Evolutionary conservation across 2,797 vertebrate species (phyloP), one percentile per base, ranked within the genome.

Genomic region (Huso huso): DNA sequence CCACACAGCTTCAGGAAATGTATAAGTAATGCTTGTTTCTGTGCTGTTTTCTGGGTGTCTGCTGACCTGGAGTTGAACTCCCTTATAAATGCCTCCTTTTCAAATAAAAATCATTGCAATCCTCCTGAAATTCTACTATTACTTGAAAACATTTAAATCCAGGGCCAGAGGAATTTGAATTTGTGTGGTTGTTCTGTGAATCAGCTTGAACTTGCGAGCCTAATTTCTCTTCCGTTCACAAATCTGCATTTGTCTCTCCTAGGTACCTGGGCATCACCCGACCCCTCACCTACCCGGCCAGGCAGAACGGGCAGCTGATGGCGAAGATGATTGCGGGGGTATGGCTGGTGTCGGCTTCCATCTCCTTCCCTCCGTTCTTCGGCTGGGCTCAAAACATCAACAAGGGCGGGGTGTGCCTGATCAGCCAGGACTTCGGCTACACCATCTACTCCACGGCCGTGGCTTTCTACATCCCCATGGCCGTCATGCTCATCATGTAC

Each of bases 401-500:
- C 80, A 82, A 80, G 8, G 87, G 74, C 49, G 87, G 84, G 0
- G 86, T 91, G 78, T 91, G 90, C 79, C 88, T 91, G 77, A 91
- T 91, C 74, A 91, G 90, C 81, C 90, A 91, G 75, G 89, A 90
- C 79, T 84, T 91, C 75, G 79, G 89, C 73, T 91, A 91, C 81
- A 91, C 90, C 77, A 88, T 91, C 80, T 91, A 91, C 66, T 90
- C 88, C 75, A 91, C 90, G 53, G 89, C 88, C 0, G 86, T 90
- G 77, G 89, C 89, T 79, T 90, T 91, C 82, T 91, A 91, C 81
- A 90, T 91, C 78, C 90, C 90, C 55, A 91, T 90, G 90, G 84
- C 88, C 71, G 88, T 91, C 71, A 91, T 91, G 89, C 86, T 91
- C 70, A 79, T 88, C 80, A 91, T 91, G 90, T 91, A 91, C 78